These are phyloP conservation scores for Oryzias celebensis DNA, from an alignment of 2,113 vertebrate species.

Conservation along the genomic window DNA sequence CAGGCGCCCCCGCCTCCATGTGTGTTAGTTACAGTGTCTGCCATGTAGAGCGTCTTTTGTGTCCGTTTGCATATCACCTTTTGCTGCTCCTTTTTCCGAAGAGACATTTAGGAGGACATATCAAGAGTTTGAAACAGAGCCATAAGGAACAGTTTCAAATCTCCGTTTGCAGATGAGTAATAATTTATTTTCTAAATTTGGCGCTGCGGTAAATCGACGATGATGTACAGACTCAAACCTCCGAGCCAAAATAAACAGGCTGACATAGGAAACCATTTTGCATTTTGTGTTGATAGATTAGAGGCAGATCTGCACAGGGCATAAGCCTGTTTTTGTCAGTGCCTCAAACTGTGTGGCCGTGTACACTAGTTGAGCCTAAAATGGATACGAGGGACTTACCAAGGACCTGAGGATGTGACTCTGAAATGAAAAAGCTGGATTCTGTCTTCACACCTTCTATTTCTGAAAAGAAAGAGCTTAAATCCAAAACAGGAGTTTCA, in stretches of 20 bases:
- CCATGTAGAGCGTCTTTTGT: conserved; percentile 34
- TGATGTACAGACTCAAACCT: conserved; percentile 53
- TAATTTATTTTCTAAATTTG: conserved; percentile 48
- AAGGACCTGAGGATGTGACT: conserved; percentile 48
- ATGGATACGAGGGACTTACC: conserved; percentile 64
- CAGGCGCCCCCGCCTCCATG: conserved; percentile 39
- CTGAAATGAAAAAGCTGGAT: conserved; percentile 53
- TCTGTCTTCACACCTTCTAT: not conserved
- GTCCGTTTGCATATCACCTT: conserved; percentile 30
- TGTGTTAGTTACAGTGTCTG: conserved; percentile 33
- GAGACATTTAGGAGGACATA: conserved; percentile 32
- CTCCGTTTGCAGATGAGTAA: conserved; percentile 37
- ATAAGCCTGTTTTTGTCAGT: conserved; percentile 39
- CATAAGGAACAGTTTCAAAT: conserved; percentile 40
- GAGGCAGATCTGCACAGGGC: conserved; percentile 37
- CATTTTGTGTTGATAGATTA: conserved; percentile 59
- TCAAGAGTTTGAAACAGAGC: conserved; percentile 42
- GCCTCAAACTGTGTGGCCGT: conserved; percentile 36
- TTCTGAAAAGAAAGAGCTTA: too few relatives aligned
- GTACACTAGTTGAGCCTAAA: conserved; percentile 41
- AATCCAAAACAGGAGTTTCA: too few relatives aligned
- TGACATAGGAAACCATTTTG: conserved; percentile 45
- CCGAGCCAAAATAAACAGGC: conserved; percentile 53
- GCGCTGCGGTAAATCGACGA: conserved; percentile 58
- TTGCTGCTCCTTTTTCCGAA: conserved; percentile 25